phyloP scores from a whole-genome alignment of 2,113 vertebrate species.

The Egretta garzetta region DNA sequence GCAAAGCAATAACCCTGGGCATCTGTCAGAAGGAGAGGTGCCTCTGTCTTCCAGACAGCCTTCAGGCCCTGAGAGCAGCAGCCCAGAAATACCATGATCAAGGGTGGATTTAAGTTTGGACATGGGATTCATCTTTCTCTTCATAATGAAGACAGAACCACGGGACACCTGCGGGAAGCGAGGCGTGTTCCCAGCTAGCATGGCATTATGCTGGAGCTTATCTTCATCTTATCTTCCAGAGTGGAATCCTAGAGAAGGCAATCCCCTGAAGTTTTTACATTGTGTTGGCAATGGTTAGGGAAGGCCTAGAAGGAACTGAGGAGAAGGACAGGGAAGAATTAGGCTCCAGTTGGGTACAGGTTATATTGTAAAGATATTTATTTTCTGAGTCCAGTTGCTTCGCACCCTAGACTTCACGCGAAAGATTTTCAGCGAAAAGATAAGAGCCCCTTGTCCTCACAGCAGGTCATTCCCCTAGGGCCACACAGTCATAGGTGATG shows the following conservation, averaged over 20 bases:
- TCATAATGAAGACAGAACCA: not conserved
- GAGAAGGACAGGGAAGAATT: not conserved
- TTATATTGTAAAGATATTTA: not conserved
- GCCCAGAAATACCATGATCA: not conserved
- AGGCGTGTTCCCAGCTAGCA: not conserved
- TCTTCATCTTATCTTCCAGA: not conserved
- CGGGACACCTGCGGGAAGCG: not conserved
- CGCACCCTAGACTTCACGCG: rapidly evolving
- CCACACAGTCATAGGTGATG: rapidly evolving
- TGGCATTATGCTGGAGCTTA: not conserved
- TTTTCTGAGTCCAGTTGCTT: not conserved
- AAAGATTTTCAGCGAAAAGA: not conserved
- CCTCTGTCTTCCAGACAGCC: slow-evolving; percentile 14
- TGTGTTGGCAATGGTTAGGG: not conserved
- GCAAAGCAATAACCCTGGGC: slow-evolving; percentile 66
- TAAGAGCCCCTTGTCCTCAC: not conserved
- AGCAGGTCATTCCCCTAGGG: not conserved
- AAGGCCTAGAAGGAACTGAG: not conserved
- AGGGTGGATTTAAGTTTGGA: not conserved
- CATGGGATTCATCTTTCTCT: not conserved
- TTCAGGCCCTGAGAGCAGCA: not conserved
- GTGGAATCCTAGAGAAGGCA: not conserved
- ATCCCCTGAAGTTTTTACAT: not conserved
- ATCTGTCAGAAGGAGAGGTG: not conserved
- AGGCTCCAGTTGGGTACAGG: not conserved